Percentiles rank a stretch among this genome's conserved stretches.
Evolutionary conservation across 2,113 vertebrate genomes (phyloP).

Genomic region (Hippocampus zosterae): DNA sequence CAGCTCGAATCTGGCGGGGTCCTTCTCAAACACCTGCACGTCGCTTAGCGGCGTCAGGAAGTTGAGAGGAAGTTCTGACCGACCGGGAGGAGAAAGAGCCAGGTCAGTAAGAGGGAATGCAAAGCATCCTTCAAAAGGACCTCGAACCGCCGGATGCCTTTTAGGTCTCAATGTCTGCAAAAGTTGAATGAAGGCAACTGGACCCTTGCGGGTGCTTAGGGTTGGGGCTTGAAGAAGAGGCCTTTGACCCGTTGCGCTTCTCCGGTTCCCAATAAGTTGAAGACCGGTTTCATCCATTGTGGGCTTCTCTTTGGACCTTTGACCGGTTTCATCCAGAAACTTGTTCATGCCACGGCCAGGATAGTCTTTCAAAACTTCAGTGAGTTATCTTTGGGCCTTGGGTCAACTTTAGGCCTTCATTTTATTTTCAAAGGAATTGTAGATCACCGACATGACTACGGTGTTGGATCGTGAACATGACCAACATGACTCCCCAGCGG

Average conservation of each 20-base stretch:
- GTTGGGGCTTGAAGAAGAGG: too few relatives aligned
- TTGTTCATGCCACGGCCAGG: too few relatives aligned
- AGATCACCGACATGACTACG: neutral
- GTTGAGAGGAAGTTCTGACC: slow-evolving; percentile 87
- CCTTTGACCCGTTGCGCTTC: too few relatives aligned
- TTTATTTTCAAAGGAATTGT: neutral
- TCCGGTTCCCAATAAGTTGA: too few relatives aligned
- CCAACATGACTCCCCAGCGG: too few relatives aligned
- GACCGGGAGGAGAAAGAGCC: neutral
- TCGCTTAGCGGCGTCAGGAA: slow-evolving; percentile 87
- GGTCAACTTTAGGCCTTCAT: too few relatives aligned
- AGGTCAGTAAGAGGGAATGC: neutral
- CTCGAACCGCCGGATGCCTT: neutral
- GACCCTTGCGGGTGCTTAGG: too few relatives aligned
- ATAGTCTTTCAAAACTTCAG: neutral
- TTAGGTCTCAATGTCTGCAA: neutral
- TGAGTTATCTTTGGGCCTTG: neutral
- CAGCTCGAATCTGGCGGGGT: slow-evolving; percentile 89
- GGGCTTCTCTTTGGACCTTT: too few relatives aligned
- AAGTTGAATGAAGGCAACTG: neutral
- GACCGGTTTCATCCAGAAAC: neutral
- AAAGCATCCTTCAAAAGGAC: too few relatives aligned
- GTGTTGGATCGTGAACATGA: neutral
- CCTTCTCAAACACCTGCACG: slow-evolving; percentile 93
- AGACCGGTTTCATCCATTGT: too few relatives aligned